phyloP scores from a whole-genome alignment of 2,797 vertebrate genomes.

The Columba guinea region DNA sequence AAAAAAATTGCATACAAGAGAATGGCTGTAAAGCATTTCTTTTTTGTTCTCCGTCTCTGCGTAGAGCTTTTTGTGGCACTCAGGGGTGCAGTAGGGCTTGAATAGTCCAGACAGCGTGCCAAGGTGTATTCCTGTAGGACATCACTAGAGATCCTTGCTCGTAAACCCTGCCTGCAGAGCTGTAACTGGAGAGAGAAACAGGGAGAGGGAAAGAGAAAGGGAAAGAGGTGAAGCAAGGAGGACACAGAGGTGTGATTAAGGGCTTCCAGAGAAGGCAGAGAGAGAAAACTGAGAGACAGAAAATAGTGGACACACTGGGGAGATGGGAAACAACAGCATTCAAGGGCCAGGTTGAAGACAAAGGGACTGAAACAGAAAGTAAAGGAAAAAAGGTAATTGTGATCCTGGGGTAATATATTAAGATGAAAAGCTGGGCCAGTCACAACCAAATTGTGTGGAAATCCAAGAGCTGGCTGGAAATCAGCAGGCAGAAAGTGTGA shows the following conservation, averaged over 20 bases:
- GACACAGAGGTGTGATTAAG: background rate
- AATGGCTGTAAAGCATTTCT: slow-evolving; percentile 51
- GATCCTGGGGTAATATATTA: background rate
- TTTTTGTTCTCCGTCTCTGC: slow-evolving; percentile 10
- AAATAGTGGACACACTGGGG: background rate
- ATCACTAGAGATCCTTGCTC: background rate
- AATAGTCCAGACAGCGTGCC: slow-evolving; percentile 56
- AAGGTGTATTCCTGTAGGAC: slow-evolving; percentile 44
- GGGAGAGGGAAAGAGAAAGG: background rate
- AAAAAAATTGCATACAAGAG: slow-evolving; percentile 30
- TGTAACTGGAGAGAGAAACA: background rate
- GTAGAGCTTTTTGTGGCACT: slow-evolving; percentile 48
- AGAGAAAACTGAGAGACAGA: background rate
- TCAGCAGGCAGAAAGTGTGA: background rate
- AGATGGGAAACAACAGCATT: background rate
- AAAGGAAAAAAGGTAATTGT: background rate
- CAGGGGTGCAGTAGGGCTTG: slow-evolving; percentile 45
- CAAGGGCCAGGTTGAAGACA: background rate
- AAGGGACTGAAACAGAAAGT: background rate
- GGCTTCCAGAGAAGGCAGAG: background rate
- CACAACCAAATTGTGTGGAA: background rate
- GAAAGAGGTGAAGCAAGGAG: background rate
- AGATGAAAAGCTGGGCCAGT: background rate
- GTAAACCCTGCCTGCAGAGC: slow-evolving; percentile 28
- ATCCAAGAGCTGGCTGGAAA: background rate